phyloP scores from a whole-genome alignment of 2,113 vertebrate genomes.

The Pomatorhinus ruficollis region DNA sequence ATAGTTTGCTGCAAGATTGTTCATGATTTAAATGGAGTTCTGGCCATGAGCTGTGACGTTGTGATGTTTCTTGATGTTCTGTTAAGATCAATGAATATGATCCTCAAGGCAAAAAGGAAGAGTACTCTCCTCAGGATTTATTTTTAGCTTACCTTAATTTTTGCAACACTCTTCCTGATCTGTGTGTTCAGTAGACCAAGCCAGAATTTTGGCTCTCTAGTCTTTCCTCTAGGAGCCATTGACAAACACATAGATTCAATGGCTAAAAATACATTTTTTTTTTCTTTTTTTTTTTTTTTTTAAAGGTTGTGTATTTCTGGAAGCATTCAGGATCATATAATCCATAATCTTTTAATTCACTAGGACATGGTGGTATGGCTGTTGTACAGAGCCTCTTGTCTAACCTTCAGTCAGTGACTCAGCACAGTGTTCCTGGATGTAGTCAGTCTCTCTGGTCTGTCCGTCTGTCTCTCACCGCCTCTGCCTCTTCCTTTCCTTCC shows the following conservation, averaged over 20 bases:
- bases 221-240: neutral
- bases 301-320: neutral
- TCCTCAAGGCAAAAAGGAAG: neutral
- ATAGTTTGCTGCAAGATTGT: neutral
- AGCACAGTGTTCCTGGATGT: neutral
- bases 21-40: neutral
- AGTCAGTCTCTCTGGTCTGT: neutral
- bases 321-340: neutral
- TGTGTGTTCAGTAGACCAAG: neutral
- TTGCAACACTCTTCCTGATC: neutral
- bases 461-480: neutral
- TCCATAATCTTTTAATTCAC: neutral
- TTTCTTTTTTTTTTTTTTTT: neutral
- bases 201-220: neutral
- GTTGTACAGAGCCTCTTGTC: neutral
- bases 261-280: neutral
- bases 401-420: slow-evolving; percentile 1
- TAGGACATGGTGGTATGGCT: neutral
- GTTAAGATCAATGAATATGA: neutral
- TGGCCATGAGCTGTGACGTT: neutral
- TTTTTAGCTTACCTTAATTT: neutral
- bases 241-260: neutral
- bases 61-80: neutral
- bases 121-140: neutral
- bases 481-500: neutral